Conservation (phyloP, 2,888 invertebrate species). For the Stenurella melanura region DNA sequence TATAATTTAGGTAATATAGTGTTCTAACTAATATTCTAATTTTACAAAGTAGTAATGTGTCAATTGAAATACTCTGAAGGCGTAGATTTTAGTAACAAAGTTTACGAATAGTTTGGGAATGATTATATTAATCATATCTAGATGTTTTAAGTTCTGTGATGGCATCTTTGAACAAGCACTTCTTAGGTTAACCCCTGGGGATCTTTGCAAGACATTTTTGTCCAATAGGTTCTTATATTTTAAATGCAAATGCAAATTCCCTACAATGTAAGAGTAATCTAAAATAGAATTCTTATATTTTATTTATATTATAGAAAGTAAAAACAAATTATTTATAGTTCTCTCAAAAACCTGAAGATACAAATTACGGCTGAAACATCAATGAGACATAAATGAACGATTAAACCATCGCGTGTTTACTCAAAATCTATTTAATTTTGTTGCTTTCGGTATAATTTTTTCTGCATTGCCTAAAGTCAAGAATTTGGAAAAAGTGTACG, state of each 20-base stretch:
- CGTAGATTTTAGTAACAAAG: too few relatives aligned
- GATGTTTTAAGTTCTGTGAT: not conserved
- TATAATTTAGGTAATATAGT: too few relatives aligned
- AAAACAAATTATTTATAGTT: not conserved
- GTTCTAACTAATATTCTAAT: too few relatives aligned
- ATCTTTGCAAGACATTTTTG: not conserved
- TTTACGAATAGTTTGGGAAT: not conserved
- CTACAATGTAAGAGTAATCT: too few relatives aligned
- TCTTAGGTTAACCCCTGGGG: not conserved
- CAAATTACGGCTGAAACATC: not conserved
- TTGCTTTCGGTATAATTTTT: not conserved
- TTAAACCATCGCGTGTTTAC: not conserved
- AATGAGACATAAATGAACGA: not conserved
- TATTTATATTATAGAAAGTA: too few relatives aligned
- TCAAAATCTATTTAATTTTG: not conserved
- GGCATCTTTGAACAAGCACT: not conserved
- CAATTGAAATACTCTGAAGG: too few relatives aligned
- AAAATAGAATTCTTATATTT: too few relatives aligned
- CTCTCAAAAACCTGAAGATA: not conserved
- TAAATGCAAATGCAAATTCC: too few relatives aligned
- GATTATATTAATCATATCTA: not conserved
- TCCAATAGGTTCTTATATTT: too few relatives aligned
- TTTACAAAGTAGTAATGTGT: too few relatives aligned
- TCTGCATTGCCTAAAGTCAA: conserved; percentile 50
- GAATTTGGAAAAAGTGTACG: conserved; percentile 48